Conservation (phyloP, 2,113 vertebrate species). For the Axis porcinus region DNA sequence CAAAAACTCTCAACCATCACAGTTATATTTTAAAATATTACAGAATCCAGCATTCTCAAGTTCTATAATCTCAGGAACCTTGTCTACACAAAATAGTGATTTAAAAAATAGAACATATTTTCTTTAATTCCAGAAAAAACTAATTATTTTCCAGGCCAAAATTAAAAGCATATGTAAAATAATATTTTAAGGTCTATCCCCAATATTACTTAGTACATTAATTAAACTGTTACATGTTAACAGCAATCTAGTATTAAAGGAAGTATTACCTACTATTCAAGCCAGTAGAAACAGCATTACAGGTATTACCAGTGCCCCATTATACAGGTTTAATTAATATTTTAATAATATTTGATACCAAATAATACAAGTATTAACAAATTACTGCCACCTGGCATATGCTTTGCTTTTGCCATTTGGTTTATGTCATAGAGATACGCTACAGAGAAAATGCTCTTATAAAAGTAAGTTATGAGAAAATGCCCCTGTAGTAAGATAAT, state of each 20-base stretch:
- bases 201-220: not conserved
- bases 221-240: conserved; percentile 15
- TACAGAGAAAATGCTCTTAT: not conserved
- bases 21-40: conserved; percentile 83
- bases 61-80: conserved; percentile 87
- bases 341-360: not conserved
- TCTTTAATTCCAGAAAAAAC: not conserved
- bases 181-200: not conserved
- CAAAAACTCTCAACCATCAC: conserved; percentile 84
- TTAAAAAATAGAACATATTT: not conserved
- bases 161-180: not conserved
- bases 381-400: not conserved
- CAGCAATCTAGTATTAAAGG: not conserved
- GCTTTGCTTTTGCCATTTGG: not conserved
- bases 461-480: not conserved
- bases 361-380: not conserved
- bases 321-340: not conserved
- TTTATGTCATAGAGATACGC: not conserved
- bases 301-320: not conserved
- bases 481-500: not conserved
- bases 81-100: conserved; percentile 79
- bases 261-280: not conserved
- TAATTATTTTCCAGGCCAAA: not conserved
- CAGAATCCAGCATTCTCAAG: conserved; percentile 88
- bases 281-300: not conserved